phyloP scores from a whole-genome alignment of 2,113 vertebrate species.

The Alouatta palliata region DNA sequence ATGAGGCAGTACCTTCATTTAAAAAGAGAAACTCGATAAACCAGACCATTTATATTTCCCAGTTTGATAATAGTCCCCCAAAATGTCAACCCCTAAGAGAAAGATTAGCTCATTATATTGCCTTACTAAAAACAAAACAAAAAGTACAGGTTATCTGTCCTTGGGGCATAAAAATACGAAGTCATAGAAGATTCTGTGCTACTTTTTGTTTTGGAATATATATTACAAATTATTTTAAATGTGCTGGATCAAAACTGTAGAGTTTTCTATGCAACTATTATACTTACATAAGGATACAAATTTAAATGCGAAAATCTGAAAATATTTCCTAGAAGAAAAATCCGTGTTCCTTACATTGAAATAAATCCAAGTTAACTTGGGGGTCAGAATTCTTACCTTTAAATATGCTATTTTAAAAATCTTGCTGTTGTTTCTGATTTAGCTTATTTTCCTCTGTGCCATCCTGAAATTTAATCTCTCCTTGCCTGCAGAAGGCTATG shows the following conservation, averaged over 20 bases:
- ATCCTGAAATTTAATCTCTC: constrained; percentile 47
- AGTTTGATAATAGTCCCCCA: constrained; percentile 28
- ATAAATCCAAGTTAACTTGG: constrained; percentile 6
- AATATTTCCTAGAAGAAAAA: constrained; percentile 50
- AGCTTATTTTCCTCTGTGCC: constrained; percentile 13
- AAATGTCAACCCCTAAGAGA: constrained; percentile 57
- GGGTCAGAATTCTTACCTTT: constrained; percentile 51
- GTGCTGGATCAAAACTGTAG: constrained; percentile 13
- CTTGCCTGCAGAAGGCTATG: not conserved
- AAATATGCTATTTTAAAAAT: constrained; percentile 1
- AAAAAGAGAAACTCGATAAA: constrained; percentile 61
- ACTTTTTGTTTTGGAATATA: constrained; percentile 65
- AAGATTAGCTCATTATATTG: constrained; percentile 74
- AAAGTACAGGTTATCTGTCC: constrained; percentile 63
- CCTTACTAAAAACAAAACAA: constrained; percentile 60
- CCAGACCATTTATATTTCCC: constrained; percentile 61
- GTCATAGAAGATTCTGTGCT: constrained; percentile 56
- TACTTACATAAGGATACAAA: constrained; percentile 58
- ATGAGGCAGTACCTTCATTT: constrained; percentile 58
- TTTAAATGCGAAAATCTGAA: constrained; percentile 53
- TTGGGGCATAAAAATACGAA: constrained; percentile 69
- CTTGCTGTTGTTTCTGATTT: not conserved
- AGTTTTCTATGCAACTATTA: constrained; percentile 47
- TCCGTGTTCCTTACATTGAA: constrained; percentile 24
- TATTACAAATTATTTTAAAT: constrained; percentile 70